These are phyloP conservation scores for Ichneumoninae sp. DNA, from an alignment of 2,888 invertebrate species.

Conservation along the genomic window DNA sequence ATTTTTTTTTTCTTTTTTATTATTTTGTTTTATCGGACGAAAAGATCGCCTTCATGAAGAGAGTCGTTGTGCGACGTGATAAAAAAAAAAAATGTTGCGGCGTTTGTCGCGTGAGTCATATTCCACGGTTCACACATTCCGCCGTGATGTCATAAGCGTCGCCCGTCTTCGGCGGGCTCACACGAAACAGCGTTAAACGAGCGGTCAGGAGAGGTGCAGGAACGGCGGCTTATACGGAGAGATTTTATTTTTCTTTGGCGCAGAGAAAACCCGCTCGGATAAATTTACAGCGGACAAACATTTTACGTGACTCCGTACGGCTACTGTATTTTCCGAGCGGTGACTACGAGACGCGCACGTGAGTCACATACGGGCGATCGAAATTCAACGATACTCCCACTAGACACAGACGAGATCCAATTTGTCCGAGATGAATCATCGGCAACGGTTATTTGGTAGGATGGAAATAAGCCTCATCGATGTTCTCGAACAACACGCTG, in stretches of 20 bases:
- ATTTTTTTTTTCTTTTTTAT: background rate
- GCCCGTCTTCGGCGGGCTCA: constrained; percentile 39
- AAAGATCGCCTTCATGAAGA: constrained; percentile 43
- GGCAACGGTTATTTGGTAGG: background rate
- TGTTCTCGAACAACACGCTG: background rate
- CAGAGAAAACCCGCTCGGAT: background rate
- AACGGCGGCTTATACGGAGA: constrained; percentile 29
- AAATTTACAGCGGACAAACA: constrained; percentile 15
- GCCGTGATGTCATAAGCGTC: constrained; percentile 79
- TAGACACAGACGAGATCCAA: constrained; percentile 24
- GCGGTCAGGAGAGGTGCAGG: constrained; percentile 37
- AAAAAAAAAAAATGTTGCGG: constrained; percentile 41
- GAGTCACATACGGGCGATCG: constrained; percentile 25
- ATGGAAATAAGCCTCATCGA: background rate
- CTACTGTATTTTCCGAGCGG: constrained; percentile 8
- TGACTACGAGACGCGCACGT: background rate
- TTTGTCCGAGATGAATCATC: constrained; percentile 30
- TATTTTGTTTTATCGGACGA: constrained; percentile 19
- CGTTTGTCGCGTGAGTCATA: constrained; percentile 77
- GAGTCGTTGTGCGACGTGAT: constrained; percentile 53
- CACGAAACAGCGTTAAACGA: constrained; percentile 63
- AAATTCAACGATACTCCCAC: constrained; percentile 24
- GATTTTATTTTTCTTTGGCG: constrained; percentile 41
- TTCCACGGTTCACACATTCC: constrained; percentile 79
- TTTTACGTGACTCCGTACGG: background rate